Evolutionary conservation across 1,140 invertebrate species (phyloP), one percentile per base, ranked within the genome.

Genomic region (Anthonomus grandis): DNA sequence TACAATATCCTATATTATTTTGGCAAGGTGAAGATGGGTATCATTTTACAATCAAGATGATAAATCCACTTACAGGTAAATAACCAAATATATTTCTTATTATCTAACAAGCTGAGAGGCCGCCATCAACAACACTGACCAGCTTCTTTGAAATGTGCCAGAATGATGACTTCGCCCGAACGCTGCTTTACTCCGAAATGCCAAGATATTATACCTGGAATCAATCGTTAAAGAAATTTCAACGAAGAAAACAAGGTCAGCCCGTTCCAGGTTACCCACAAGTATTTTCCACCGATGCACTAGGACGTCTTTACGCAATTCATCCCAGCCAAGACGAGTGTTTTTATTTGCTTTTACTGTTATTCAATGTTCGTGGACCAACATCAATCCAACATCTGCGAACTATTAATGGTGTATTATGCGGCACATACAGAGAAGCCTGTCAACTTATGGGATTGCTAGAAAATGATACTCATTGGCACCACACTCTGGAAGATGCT

Each of bases 1-100:
- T 79, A 31, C 76, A 79, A 68, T 79, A 79, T 70, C 75, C 73
- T 21, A 55, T 78, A 3, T 62, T 79, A 25, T 79, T 76, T 68
- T 76, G 72, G 65, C 52, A 74, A 64, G 76, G 78, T 23, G 69
- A 76, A 64, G 71, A 78, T 68, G 74, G 70, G 53, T 77, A 77
- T 69, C 41, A 71, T 67, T 68, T 77, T 38, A 57, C 65, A 36
- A 71, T 78, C 44, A 70, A 69, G 58, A 59, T 70, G 66, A 62
- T 68, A 62, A 68, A 77, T 73, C 47, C 54, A 59, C 23, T 47
- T 53, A 68, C 12, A 63, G 74, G 58, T 49, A 21, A 5, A 15
- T 31, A 57, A 64, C 57, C 48, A 69, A 72, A 58, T 72, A 72
- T 51, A 63, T 70, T 58, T 70, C 64, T 37, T 66, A 72, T 49